Evolutionary conservation across 2,888 invertebrate genomes (phyloP).

Genomic region (Drosophila trichaetosa): DNA sequence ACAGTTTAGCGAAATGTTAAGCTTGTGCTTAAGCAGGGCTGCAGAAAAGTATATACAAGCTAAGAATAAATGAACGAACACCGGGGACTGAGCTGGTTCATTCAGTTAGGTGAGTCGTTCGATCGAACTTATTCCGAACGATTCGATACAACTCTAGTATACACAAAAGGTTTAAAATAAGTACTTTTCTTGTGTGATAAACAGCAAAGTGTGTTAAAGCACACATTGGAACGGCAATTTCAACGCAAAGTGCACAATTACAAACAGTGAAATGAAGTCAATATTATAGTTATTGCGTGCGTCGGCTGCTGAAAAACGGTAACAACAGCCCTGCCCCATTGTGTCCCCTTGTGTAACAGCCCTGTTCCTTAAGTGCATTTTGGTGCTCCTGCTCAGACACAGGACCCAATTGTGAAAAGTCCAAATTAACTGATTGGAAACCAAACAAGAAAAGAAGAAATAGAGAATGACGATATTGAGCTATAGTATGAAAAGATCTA

Average conservation of each 20-base stretch:
- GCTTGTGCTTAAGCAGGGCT: conserved; percentile 12
- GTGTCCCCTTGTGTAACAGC: conserved; percentile 70
- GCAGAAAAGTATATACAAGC: neutral
- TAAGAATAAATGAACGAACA: conserved; percentile 4
- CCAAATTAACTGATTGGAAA: conserved; percentile 28
- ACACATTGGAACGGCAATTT: conserved; percentile 45
- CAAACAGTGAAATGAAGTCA: conserved; percentile 50
- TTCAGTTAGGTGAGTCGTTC: conserved; percentile 34
- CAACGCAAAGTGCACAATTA: conserved; percentile 34
- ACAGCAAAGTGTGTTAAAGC: conserved; percentile 44
- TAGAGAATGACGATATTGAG: conserved; percentile 11
- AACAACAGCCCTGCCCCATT: conserved; percentile 67
- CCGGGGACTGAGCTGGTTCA: conserved; percentile 1
- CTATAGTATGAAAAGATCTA: neutral
- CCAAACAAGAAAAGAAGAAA: conserved; percentile 16
- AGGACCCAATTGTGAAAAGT: conserved; percentile 57
- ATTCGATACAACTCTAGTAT: conserved; percentile 65
- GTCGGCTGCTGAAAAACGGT: conserved; percentile 73
- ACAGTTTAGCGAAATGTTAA: neutral
- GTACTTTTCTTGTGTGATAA: conserved; percentile 70
- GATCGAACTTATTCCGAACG: conserved; percentile 44
- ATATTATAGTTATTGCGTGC: conserved; percentile 65
- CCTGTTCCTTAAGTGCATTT: conserved; percentile 43
- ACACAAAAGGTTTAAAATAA: conserved; percentile 77
- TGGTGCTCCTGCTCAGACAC: conserved; percentile 44